A percentile compares a stretch with the other conserved stretches of the same genome.
phyloP scores from a whole-genome alignment of 2,797 vertebrate species.

The Bucorvus abyssinicus region DNA sequence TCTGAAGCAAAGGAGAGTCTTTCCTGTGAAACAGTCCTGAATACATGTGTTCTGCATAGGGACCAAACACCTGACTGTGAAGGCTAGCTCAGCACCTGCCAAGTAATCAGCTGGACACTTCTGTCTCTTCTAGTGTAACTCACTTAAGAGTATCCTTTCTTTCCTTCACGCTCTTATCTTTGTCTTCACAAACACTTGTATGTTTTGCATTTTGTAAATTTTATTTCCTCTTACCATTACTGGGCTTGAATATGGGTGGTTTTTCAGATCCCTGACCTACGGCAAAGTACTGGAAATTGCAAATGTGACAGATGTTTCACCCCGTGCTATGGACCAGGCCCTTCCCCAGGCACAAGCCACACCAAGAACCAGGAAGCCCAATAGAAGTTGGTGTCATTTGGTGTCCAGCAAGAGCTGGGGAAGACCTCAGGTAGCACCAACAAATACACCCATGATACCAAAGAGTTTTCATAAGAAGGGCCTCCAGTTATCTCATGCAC shows the following conservation, averaged over 20 bases:
- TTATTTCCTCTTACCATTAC: neutral
- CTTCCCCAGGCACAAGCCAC: neutral
- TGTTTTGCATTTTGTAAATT: neutral
- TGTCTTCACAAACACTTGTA: neutral
- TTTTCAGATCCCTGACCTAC: neutral
- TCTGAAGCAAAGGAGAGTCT: neutral
- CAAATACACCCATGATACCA: neutral
- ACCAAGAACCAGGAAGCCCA: neutral
- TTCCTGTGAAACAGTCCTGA: neutral
- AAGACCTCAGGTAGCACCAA: neutral
- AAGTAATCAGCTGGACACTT: neutral
- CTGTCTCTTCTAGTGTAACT: neutral
- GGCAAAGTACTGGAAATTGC: neutral
- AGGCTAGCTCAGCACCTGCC: neutral
- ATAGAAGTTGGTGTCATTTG: neutral
- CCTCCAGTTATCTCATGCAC: neutral
- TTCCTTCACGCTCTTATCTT: neutral
- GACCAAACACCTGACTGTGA: neutral
- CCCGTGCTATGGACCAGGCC: neutral
- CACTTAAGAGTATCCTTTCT: neutral
- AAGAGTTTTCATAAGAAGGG: neutral
- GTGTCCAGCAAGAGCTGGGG: neutral
- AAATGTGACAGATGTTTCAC: neutral
- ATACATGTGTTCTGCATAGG: neutral
- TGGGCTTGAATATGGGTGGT: neutral